These are phyloP conservation scores for Atta cephalotes DNA, from an alignment of 1,140 invertebrate species.

Conservation along the genomic window DNA sequence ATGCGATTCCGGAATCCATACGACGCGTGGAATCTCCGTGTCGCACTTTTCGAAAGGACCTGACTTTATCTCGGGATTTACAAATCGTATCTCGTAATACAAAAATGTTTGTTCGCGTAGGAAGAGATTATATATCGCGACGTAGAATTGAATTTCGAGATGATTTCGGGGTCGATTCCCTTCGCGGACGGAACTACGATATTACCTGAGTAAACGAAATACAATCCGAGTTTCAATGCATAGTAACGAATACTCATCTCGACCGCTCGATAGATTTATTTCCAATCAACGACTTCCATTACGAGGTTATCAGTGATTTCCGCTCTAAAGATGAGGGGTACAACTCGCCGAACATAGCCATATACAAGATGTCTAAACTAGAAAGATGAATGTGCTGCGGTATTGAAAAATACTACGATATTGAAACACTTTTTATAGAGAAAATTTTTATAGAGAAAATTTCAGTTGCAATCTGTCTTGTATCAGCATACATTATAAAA, in stretches of 20 bases:
- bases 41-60: conserved; percentile 29
- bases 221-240: conserved; percentile 62
- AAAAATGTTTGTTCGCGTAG: conserved; percentile 45
- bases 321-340: conserved; percentile 23
- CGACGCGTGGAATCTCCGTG: background rate
- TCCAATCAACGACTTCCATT: conserved; percentile 59
- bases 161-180: conserved; percentile 58
- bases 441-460: background rate
- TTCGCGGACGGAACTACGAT: conserved; percentile 35
- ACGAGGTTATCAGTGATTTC: conserved; percentile 47
- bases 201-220: conserved; percentile 63
- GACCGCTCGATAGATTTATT: conserved; percentile 60
- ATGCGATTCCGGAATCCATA: conserved; percentile 23
- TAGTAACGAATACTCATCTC: conserved; percentile 62
- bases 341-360: background rate
- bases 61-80: conserved; percentile 26
- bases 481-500: background rate
- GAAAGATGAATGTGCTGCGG: background rate
- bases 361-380: background rate
- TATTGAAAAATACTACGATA: background rate
- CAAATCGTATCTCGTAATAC: conserved; percentile 59
- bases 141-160: conserved; percentile 52
- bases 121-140: conserved; percentile 48
- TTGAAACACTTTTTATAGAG: background rate
- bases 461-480: background rate